Percentiles rank a stretch among this genome's conserved stretches.
phyloP scores from a whole-genome alignment of 1,140 invertebrate species.

The Plodia interpunctella region DNA sequence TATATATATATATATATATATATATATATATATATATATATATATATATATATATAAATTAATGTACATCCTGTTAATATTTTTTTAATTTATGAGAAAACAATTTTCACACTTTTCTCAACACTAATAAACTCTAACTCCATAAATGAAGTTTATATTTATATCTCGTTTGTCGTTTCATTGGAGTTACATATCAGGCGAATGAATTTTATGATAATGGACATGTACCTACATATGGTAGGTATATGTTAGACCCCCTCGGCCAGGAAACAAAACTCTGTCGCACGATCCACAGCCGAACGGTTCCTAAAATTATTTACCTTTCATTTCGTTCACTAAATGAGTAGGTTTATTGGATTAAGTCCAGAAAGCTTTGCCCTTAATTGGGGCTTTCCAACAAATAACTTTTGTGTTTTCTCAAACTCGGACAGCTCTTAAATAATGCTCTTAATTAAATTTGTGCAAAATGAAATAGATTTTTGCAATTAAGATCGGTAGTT shows the following conservation, averaged over 20 bases:
- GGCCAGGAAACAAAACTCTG: constrained; percentile 42
- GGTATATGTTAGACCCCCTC: constrained; percentile 36
- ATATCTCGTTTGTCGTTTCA: no score
- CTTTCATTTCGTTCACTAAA: constrained; percentile 73
- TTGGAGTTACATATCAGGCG: no score
- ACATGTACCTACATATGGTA: constrained; percentile 17
- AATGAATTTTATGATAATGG: no score
- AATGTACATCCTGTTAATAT: no score
- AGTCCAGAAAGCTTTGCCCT: constrained; percentile 74
- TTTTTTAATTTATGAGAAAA: no score
- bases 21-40: no score
- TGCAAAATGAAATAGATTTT: constrained; percentile 49
- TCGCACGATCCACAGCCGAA: constrained; percentile 38
- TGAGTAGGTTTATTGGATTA: constrained; percentile 77
- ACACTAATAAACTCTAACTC: no score
- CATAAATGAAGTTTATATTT: no score
- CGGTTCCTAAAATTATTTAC: constrained; percentile 71
- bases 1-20: no score
- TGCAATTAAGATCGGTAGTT: constrained; percentile 27
- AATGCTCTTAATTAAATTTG: constrained; percentile 69
- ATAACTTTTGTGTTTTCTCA: constrained; percentile 74
- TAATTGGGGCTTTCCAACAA: constrained; percentile 73
- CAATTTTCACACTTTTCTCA: no score
- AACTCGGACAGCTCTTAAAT: constrained; percentile 70
- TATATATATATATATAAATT: no score